Conservation (phyloP, 2,888 invertebrate species). For the Tubulanus polymorphus region DNA sequence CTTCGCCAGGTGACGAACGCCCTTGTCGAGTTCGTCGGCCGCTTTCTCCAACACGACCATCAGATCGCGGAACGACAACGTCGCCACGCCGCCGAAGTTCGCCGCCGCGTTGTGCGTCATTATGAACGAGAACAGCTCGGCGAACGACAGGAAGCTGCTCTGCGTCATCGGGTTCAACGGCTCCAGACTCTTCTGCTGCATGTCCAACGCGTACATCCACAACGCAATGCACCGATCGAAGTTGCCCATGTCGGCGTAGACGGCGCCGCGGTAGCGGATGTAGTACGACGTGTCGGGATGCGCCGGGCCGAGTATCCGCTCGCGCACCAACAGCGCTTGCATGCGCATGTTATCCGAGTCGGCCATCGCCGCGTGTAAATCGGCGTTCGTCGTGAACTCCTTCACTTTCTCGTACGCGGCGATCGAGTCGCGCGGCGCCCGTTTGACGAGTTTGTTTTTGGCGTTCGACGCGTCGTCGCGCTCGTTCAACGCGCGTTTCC, state of each 20-base stretch:
- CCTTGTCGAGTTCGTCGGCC: slow-evolving; percentile 57
- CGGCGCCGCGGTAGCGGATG: slow-evolving; percentile 86
- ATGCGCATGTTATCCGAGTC: slow-evolving; percentile 96
- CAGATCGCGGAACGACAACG: slow-evolving; percentile 77
- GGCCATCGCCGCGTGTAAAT: slow-evolving; percentile 78
- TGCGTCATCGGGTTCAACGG: slow-evolving; percentile 93
- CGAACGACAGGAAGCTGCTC: slow-evolving; percentile 88
- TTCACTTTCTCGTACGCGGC: slow-evolving; percentile 83
- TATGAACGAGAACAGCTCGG: slow-evolving; percentile 83
- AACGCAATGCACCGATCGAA: slow-evolving; percentile 84
- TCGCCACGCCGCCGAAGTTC: slow-evolving; percentile 60
- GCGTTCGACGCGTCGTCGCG: slow-evolving; percentile 20
- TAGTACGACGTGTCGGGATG: slow-evolving; percentile 97
- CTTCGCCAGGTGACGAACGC: slow-evolving; percentile 51
- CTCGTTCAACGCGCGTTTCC: slow-evolving; percentile 88
- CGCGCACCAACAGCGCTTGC: slow-evolving; percentile 80
- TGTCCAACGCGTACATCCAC: slow-evolving; percentile 95
- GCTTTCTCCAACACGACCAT: slow-evolving; percentile 78
- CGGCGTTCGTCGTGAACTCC: slow-evolving; percentile 75
- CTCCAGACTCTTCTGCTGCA: slow-evolving; percentile 89
- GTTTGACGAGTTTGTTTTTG: slow-evolving; percentile 64
- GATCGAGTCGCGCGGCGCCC: slow-evolving; percentile 66
- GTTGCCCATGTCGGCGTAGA: slow-evolving; percentile 87
- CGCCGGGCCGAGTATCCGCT: slow-evolving; percentile 83
- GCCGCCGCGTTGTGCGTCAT: slow-evolving; percentile 70